Conservation (phyloP, 2,888 invertebrate species). For the Trichogramma dendrolimi region DNA sequence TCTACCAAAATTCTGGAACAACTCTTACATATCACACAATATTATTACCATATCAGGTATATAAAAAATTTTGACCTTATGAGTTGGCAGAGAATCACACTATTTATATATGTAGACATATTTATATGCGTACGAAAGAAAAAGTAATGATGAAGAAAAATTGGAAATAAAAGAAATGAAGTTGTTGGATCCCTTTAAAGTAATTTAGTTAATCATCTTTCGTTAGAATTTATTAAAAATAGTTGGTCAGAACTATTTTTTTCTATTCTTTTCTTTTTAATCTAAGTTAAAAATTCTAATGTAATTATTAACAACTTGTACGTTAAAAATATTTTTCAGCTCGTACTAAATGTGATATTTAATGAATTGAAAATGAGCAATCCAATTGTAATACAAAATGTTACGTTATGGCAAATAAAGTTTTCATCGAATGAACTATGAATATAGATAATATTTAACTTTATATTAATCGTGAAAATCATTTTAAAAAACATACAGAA, state of each 20-base stretch:
- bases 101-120: too few species aligned
- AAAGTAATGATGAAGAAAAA: too few species aligned
- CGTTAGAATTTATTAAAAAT: constrained; percentile 21
- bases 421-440: constrained; percentile 31
- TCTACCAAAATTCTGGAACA: too few species aligned
- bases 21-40: too few species aligned
- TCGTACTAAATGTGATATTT: constrained; percentile 53
- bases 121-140: too few species aligned
- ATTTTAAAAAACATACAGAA: constrained; percentile 33
- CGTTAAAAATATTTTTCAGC: constrained; percentile 54
- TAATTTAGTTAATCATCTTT: constrained; percentile 33
- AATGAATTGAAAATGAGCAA: constrained; percentile 53
- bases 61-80: too few species aligned
- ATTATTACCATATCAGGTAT: too few species aligned
- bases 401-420: constrained; percentile 32
- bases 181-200: too few species aligned
- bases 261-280: too few species aligned
- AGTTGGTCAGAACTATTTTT: background rate
- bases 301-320: constrained; percentile 39
- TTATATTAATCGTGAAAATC: constrained; percentile 37
- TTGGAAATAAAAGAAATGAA: too few species aligned
- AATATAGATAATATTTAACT: constrained; percentile 30
- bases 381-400: constrained; percentile 50
- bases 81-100: too few species aligned
- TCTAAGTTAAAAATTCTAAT: too few species aligned